These are phyloP conservation scores for Papilio xuthus DNA, from an alignment of 1,140 invertebrate genomes.

Conservation along the genomic window DNA sequence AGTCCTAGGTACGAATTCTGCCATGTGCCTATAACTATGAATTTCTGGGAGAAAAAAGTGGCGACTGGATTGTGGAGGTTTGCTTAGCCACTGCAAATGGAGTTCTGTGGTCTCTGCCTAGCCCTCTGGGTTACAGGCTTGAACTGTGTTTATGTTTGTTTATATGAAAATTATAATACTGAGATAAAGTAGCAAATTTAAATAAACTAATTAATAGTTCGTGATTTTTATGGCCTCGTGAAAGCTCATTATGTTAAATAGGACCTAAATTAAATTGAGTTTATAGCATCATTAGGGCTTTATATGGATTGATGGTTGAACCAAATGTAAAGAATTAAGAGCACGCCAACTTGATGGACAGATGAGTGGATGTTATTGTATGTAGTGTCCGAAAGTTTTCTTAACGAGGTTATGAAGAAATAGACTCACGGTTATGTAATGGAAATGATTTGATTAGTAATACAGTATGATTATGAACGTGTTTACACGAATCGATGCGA, in stretches of 20 bases:
- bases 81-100: no score
- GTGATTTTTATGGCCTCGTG: conserved; percentile 36
- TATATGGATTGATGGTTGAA: conserved; percentile 54
- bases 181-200: not conserved
- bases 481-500: not conserved
- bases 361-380: conserved; percentile 28
- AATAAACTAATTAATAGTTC: conserved; percentile 16
- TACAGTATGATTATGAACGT: not conserved
- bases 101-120: no score
- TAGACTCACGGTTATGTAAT: conserved; percentile 4
- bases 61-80: no score
- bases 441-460: not conserved
- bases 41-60: no score
- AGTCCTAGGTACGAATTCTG: no score
- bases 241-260: conserved; percentile 51
- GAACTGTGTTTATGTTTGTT: no score
- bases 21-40: no score
- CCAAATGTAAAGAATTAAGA: conserved; percentile 34
- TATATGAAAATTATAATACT: not conserved
- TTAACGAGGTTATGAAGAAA: conserved; percentile 26
- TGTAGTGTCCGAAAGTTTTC: conserved; percentile 8
- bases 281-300: conserved; percentile 48
- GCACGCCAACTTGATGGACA: conserved; percentile 6
- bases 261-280: conserved; percentile 52
- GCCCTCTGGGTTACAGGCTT: no score